Evolutionary conservation across 2,888 invertebrate species (phyloP).

Genomic region (Marasmarcha lunaedactyla): DNA sequence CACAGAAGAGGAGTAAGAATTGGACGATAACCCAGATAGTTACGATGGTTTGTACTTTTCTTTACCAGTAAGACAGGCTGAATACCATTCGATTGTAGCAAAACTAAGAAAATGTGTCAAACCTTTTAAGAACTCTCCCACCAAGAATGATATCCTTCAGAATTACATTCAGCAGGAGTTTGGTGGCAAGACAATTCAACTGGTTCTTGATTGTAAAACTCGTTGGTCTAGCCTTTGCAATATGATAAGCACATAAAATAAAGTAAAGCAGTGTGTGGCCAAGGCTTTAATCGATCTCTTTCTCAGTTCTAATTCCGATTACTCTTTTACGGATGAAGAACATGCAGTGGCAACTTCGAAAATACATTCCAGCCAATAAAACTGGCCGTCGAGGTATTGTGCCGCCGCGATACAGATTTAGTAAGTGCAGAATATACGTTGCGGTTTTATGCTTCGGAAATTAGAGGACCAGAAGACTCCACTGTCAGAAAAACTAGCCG

Average conservation of each 20-base stretch:
- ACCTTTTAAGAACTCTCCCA: conserved; percentile 1
- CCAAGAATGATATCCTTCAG: conserved; percentile 2
- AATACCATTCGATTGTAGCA: not conserved
- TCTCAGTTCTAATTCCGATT: not conserved
- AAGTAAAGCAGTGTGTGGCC: not conserved
- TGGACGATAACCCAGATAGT: not conserved
- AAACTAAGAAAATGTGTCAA: not conserved
- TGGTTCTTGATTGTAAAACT: conserved; percentile 2
- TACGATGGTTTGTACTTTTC: not conserved
- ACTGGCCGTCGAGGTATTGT: not conserved
- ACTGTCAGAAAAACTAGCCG: too few relatives aligned
- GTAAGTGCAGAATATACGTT: too few relatives aligned
- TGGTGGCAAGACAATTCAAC: not conserved
- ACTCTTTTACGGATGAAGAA: not conserved
- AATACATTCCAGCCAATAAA: not conserved
- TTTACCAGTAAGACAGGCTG: not conserved
- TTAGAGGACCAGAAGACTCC: too few relatives aligned
- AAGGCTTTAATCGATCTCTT: not conserved
- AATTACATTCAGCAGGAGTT: not conserved
- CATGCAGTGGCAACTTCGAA: not conserved
- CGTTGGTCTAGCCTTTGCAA: conserved; percentile 3
- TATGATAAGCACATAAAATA: conserved; percentile 1
- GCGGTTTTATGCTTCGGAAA: too few relatives aligned
- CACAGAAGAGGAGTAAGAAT: not conserved
- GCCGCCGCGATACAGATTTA: too few relatives aligned